Conservation (phyloP, 2,113 vertebrate genomes). For the Prunella fulvescens region DNA sequence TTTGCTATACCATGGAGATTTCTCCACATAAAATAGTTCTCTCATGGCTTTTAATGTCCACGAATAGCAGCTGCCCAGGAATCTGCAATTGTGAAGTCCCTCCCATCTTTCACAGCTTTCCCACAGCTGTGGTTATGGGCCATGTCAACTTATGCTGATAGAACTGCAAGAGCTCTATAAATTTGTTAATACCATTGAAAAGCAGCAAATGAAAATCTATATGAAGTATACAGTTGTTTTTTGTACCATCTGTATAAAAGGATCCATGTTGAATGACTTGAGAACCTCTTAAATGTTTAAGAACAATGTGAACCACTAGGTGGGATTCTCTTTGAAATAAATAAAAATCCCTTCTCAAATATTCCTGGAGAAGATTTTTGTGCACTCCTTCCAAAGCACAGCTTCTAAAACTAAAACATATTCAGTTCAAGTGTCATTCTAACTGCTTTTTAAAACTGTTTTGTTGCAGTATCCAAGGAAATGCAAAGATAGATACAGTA, state of each 20-base stretch:
- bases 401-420: not conserved
- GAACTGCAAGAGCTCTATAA: not conserved
- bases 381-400: not conserved
- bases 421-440: not conserved
- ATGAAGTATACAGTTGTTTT: not conserved
- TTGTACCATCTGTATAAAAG: not conserved
- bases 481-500: not conserved
- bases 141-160: not conserved
- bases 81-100: no score
- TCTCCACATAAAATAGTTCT: no score
- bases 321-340: not conserved
- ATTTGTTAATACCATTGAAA: not conserved
- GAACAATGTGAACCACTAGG: not conserved
- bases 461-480: slow-evolving; percentile 28
- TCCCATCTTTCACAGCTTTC: no score
- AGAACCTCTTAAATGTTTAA: not conserved
- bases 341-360: not conserved
- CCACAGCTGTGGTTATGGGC: no score
- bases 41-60: no score
- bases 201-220: not conserved
- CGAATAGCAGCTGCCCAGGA: no score
- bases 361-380: not conserved
- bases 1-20: no score
- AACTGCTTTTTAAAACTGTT: not conserved
- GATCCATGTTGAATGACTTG: not conserved